phyloP scores from a whole-genome alignment of 2,797 vertebrate species.

The Perdix hodgsoniae region DNA sequence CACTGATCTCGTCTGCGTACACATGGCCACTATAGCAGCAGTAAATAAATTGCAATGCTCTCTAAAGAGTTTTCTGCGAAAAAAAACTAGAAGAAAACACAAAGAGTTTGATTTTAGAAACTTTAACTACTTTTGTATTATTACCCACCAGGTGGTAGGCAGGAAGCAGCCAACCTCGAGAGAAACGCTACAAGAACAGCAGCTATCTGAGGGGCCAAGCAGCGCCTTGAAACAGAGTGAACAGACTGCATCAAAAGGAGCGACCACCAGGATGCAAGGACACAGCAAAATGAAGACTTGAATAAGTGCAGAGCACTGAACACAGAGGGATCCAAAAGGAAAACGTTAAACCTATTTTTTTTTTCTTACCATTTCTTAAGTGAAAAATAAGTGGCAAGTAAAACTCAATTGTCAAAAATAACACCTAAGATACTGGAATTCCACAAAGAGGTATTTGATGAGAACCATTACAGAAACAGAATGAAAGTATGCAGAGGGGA shows the following conservation, averaged over 20 bases:
- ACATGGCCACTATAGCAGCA: background rate
- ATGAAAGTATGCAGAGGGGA: background rate
- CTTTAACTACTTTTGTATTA: constrained; percentile 34
- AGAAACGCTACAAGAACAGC: constrained; percentile 11
- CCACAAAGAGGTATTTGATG: background rate
- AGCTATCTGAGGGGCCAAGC: constrained; percentile 38
- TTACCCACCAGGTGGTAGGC: constrained; percentile 45
- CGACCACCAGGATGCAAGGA: constrained; percentile 48
- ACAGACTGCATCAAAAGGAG: constrained; percentile 54
- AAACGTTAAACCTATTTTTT: constrained; percentile 38
- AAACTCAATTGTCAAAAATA: constrained; percentile 52
- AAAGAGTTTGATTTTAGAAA: constrained; percentile 59
- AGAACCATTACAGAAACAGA: constrained; percentile 25
- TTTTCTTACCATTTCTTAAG: constrained; percentile 41
- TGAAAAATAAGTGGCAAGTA: constrained; percentile 47
- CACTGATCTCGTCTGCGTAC: background rate
- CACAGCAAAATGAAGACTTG: constrained; percentile 41
- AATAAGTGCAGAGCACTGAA: background rate
- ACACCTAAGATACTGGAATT: background rate
- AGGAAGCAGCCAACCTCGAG: constrained; percentile 25
- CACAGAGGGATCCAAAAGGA: constrained; percentile 43
- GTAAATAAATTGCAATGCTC: constrained; percentile 13
- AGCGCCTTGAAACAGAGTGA: constrained; percentile 56
- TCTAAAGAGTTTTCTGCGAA: constrained; percentile 26
- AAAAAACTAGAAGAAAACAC: background rate